Evolutionary conservation across 2,113 vertebrate genomes (phyloP).

Genomic region (Ptilonorhynchus violaceus): DNA sequence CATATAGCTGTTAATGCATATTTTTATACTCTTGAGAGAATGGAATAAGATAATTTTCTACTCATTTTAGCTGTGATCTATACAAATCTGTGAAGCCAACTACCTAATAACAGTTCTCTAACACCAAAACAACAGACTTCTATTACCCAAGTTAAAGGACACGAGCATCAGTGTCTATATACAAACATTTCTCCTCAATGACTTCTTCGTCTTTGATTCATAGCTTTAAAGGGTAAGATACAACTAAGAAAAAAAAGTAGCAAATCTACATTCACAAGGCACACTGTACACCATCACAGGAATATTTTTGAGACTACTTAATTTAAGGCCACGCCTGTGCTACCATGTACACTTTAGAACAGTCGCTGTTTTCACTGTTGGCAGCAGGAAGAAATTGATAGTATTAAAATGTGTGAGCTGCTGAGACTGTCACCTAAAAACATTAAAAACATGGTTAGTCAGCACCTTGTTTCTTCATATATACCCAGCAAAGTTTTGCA

Average conservation of each 20-base stretch:
- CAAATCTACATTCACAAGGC: neutral
- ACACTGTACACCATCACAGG: neutral
- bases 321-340: neutral
- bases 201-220: neutral
- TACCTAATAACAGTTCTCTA: neutral
- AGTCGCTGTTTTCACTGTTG: neutral
- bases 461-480: neutral
- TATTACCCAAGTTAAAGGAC: neutral
- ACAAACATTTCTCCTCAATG: neutral
- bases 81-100: neutral
- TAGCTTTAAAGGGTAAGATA: neutral
- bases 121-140: neutral
- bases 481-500: neutral
- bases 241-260: neutral
- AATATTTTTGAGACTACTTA: neutral
- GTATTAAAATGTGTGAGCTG: neutral
- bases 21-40: neutral
- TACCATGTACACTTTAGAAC: neutral
- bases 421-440: neutral
- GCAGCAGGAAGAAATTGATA: neutral
- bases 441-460: neutral
- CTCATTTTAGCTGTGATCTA: neutral
- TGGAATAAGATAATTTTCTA: neutral
- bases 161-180: neutral
- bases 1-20: neutral